Conservation (phyloP, 2,888 invertebrate species). For the Nephrocerus scutellatus region DNA sequence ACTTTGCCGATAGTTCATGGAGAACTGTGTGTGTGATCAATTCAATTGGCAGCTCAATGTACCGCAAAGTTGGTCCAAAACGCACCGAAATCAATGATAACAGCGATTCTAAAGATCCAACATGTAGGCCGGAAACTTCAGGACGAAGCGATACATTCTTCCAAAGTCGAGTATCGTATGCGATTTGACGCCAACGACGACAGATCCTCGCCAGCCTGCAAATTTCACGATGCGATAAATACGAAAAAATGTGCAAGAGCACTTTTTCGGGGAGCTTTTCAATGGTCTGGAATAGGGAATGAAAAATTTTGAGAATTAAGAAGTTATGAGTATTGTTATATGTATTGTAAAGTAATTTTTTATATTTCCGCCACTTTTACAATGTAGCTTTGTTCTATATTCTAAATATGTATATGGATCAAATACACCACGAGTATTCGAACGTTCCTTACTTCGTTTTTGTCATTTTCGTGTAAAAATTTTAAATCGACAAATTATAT, state of each 20-base stretch:
- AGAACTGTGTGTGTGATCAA: slow-evolving; percentile 93
- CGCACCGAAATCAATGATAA: slow-evolving; percentile 80
- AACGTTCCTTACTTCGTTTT: no score
- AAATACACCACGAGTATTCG: no score
- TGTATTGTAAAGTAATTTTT: no score
- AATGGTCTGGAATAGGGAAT: slow-evolving; percentile 65
- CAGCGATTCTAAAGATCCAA: slow-evolving; percentile 76
- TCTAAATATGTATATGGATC: no score
- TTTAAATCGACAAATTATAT: no score
- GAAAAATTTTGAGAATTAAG: slow-evolving; percentile 1
- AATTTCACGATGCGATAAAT: slow-evolving; percentile 87
- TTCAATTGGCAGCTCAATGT: slow-evolving; percentile 92
- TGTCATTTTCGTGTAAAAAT: no score
- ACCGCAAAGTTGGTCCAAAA: slow-evolving; percentile 80
- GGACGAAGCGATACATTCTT: slow-evolving; percentile 91
- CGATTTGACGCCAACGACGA: slow-evolving; percentile 91
- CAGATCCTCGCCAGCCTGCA: slow-evolving; percentile 90
- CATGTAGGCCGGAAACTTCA: slow-evolving; percentile 76
- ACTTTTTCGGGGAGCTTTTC: slow-evolving; percentile 97
- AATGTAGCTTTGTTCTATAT: no score
- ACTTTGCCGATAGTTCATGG: slow-evolving; percentile 93
- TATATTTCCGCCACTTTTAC: no score
- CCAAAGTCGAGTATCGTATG: slow-evolving; percentile 94
- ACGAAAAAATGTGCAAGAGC: slow-evolving; percentile 87
- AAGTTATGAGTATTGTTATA: no score